phyloP scores from a whole-genome alignment of 2,888 invertebrate genomes.

The Eilema depressum region DNA sequence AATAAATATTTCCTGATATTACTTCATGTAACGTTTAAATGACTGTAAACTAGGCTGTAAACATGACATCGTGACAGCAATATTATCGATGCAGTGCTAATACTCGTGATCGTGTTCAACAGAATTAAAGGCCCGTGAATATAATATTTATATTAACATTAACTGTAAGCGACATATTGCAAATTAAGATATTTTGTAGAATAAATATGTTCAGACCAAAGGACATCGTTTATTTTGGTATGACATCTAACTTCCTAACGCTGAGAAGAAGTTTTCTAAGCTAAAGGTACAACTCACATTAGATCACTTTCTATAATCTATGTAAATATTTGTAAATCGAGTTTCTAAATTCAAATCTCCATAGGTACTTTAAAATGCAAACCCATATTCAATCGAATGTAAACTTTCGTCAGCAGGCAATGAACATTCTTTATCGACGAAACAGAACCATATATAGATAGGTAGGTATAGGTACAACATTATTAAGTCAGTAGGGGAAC shows the following conservation, averaged over 20 bases:
- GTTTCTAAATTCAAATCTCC: not conserved
- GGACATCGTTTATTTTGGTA: too few species aligned
- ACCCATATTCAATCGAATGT: not conserved
- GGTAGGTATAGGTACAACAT: not conserved
- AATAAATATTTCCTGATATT: not conserved
- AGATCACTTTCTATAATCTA: too few species aligned
- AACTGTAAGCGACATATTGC: too few species aligned
- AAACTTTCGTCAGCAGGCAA: not conserved
- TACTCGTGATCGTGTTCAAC: conserved; percentile 7
- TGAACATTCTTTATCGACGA: not conserved
- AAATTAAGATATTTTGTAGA: too few species aligned
- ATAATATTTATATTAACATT: not conserved
- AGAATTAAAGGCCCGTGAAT: not conserved
- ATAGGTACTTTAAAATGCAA: not conserved
- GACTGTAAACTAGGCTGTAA: not conserved
- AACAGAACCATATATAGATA: not conserved
- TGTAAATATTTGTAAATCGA: too few species aligned
- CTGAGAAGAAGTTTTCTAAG: too few species aligned
- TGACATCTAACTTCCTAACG: too few species aligned
- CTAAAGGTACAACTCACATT: too few species aligned
- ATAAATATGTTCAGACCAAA: too few species aligned
- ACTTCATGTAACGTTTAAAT: not conserved
- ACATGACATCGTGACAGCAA: conserved; percentile 7
- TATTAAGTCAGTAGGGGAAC: not conserved
- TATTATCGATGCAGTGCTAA: conserved; percentile 4